Percentiles rank a stretch among this genome's conserved stretches.
Evolutionary conservation across 2,888 invertebrate genomes (phyloP).

Genomic region (Agonopterix subpropinquella): DNA sequence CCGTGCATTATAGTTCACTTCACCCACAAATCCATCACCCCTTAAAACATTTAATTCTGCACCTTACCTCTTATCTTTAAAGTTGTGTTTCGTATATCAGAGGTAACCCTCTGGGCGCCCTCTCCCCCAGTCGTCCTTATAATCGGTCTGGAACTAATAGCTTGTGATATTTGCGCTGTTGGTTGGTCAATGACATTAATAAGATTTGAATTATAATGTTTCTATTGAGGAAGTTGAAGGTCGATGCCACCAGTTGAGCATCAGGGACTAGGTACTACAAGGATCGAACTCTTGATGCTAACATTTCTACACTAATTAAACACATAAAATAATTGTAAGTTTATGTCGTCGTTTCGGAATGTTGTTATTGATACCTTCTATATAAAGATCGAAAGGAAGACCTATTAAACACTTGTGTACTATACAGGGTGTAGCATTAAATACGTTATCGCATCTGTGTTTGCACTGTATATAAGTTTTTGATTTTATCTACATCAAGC

Average conservation of each 20-base stretch:
- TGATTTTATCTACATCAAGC: too few relatives aligned
- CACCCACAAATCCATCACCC: neutral
- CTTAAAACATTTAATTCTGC: constrained; percentile 2
- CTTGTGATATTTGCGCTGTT: constrained; percentile 40
- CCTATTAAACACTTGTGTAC: too few relatives aligned
- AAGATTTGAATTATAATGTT: neutral
- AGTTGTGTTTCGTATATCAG: neutral
- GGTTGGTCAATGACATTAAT: constrained; percentile 16
- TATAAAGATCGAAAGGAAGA: too few relatives aligned
- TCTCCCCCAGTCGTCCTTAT: constrained; percentile 38
- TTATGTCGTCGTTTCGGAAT: too few relatives aligned
- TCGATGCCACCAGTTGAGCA: neutral
- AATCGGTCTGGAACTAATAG: constrained; percentile 61
- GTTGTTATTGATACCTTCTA: too few relatives aligned
- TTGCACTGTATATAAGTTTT: too few relatives aligned
- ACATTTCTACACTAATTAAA: too few relatives aligned
- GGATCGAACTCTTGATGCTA: too few relatives aligned
- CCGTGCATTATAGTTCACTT: neutral
- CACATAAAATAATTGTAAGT: too few relatives aligned
- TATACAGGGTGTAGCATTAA: too few relatives aligned
- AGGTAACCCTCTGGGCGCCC: constrained; percentile 19
- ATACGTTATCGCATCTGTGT: too few relatives aligned
- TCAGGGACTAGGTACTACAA: neutral
- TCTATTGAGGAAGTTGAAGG: neutral
- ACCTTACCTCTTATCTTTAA: constrained; percentile 18